phyloP scores from a whole-genome alignment of 2,888 invertebrate species.

The Drosophila hawaiiensis region DNA sequence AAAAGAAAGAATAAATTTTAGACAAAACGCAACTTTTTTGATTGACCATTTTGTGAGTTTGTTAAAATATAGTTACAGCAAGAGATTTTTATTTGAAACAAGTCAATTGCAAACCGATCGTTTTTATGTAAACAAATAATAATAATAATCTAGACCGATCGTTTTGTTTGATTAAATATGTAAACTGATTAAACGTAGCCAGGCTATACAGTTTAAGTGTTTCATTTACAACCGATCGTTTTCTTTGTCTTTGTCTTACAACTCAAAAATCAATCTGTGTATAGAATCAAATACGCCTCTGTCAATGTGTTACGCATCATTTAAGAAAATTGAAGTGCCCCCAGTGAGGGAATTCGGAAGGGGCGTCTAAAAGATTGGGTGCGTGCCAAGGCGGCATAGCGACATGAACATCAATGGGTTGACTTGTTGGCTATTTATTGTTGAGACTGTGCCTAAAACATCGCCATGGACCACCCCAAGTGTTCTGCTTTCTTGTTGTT shows the following conservation, averaged over 20 bases:
- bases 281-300: background rate
- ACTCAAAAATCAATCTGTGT: background rate
- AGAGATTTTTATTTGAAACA: background rate
- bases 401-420: constrained; percentile 71
- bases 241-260: background rate
- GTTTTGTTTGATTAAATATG: background rate
- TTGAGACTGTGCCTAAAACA: constrained; percentile 37
- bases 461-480: constrained; percentile 67
- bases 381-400: constrained; percentile 64
- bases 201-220: background rate
- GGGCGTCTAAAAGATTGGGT: constrained; percentile 60
- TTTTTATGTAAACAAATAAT: background rate
- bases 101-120: background rate
- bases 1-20: background rate
- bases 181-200: background rate
- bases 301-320: background rate
- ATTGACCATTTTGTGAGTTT: background rate
- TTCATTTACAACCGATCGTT: background rate
- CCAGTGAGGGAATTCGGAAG: constrained; percentile 34
- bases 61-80: background rate
- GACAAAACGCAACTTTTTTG: background rate
- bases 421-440: constrained; percentile 49
- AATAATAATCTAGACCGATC: background rate
- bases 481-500: constrained; percentile 8
- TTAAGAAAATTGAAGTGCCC: background rate